Percentiles rank a stretch among this genome's conserved stretches.
These are phyloP conservation scores for Cossypha dichroa DNA, from an alignment of 2,797 vertebrate genomes.

Conservation along the genomic window DNA sequence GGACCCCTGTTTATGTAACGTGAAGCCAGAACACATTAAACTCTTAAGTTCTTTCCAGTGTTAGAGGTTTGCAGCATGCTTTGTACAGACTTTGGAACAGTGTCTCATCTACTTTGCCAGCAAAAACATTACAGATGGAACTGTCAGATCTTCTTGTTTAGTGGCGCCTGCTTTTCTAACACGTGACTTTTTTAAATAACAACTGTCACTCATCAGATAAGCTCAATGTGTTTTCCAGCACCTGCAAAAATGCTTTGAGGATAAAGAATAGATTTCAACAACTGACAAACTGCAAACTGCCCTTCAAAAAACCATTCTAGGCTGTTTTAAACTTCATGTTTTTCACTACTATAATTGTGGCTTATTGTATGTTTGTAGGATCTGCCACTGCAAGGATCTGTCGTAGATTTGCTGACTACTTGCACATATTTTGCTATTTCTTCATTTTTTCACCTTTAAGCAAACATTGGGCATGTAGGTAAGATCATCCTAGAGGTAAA, in stretches of 20 bases:
- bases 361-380: neutral
- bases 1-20: conserved; percentile 70
- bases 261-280: neutral
- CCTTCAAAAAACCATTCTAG: neutral
- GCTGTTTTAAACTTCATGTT: neutral
- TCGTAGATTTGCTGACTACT: neutral
- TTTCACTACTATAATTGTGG: neutral
- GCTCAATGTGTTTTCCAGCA: conserved; percentile 45
- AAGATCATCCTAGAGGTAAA: neutral
- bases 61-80: conserved; percentile 66
- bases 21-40: conserved; percentile 70
- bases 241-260: conserved; percentile 35
- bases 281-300: neutral
- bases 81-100: conserved; percentile 56
- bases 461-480: neutral
- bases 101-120: conserved; percentile 46
- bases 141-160: conserved; percentile 54
- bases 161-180: conserved; percentile 56
- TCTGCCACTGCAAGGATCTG: neutral
- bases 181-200: conserved; percentile 48
- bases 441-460: neutral
- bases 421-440: neutral
- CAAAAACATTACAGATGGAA: conserved; percentile 68
- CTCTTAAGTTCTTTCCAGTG: conserved; percentile 62
- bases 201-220: conserved; percentile 30